Conservation (phyloP, 1,140 invertebrate species). For the Telenomus remus region DNA sequence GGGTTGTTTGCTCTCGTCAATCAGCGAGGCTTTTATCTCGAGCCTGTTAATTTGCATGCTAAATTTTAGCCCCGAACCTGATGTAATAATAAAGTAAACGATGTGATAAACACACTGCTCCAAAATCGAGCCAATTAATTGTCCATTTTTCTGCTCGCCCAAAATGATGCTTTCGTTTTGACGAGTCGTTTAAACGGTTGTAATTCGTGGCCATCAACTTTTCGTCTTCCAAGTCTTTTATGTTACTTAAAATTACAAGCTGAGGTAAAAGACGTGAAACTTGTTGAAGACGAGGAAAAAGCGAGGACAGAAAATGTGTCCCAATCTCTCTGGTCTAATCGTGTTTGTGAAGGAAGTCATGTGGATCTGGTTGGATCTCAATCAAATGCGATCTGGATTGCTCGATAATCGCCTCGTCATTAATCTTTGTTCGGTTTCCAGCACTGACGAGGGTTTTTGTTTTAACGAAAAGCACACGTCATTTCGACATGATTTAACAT, state of each 20-base stretch:
- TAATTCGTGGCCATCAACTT: too few species aligned
- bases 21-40: constrained; percentile 8
- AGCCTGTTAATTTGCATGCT: not conserved
- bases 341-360: too few species aligned
- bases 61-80: constrained; percentile 20
- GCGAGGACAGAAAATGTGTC: too few species aligned
- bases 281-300: too few species aligned
- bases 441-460: not conserved
- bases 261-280: too few species aligned
- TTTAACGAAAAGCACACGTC: constrained; percentile 14
- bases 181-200: too few species aligned
- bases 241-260: too few species aligned
- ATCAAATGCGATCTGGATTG: constrained; percentile 2
- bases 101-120: constrained; percentile 13
- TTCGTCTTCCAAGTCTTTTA: too few species aligned
- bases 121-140: constrained; percentile 17
- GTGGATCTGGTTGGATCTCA: not conserved
- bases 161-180: too few species aligned
- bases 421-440: not conserved
- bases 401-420: not conserved
- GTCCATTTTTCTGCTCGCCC: constrained; percentile 1
- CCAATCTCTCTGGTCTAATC: too few species aligned
- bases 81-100: constrained; percentile 27
- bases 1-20: constrained; percentile 21
- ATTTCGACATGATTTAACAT: constrained; percentile 5